Evolutionary conservation across 1,140 invertebrate species (phyloP).

Genomic region (Leptoteleia sp.): DNA sequence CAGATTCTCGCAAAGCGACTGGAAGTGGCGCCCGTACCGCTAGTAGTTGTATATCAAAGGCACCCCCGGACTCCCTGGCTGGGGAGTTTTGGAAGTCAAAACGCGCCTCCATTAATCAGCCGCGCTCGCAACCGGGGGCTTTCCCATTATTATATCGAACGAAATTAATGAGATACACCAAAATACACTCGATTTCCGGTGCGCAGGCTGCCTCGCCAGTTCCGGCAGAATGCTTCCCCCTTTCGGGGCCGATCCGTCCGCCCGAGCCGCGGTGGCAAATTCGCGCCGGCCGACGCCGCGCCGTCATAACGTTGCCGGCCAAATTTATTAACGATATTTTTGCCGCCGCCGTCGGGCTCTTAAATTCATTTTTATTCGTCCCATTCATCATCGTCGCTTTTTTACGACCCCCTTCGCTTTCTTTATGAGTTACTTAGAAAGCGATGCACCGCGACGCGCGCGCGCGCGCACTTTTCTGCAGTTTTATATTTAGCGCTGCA

Average conservation of each 20-base stretch:
- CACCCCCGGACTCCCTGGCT: conserved; percentile 20
- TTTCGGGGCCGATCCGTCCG: conserved; percentile 22
- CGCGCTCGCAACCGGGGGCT: conserved; percentile 56
- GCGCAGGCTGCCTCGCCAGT: conserved; percentile 65
- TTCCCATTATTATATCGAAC: conserved; percentile 80
- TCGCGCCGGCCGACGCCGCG: neutral
- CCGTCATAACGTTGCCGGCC: conserved; percentile 1
- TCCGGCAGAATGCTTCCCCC: conserved; percentile 68
- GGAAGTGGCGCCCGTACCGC: conserved; percentile 58
- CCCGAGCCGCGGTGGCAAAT: conserved; percentile 11
- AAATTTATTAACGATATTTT: conserved; percentile 51
- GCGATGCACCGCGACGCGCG: too few relatives aligned
- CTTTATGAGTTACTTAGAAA: too few relatives aligned
- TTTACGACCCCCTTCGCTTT: too few relatives aligned
- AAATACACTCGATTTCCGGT: conserved; percentile 81
- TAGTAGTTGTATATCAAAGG: conserved; percentile 66
- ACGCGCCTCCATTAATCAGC: conserved; percentile 79
- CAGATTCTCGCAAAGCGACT: conserved; percentile 67
- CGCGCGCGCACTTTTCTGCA: too few relatives aligned
- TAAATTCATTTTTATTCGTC: too few relatives aligned
- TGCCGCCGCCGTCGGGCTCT: too few relatives aligned
- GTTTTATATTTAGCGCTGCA: too few relatives aligned
- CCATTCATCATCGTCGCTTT: too few relatives aligned
- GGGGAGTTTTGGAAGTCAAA: conserved; percentile 74
- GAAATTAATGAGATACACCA: conserved; percentile 82